A percentile compares a stretch with the other conserved stretches of the same genome.
Conservation (phyloP, 2,113 vertebrate genomes). For the Xiphophorus hellerii region DNA sequence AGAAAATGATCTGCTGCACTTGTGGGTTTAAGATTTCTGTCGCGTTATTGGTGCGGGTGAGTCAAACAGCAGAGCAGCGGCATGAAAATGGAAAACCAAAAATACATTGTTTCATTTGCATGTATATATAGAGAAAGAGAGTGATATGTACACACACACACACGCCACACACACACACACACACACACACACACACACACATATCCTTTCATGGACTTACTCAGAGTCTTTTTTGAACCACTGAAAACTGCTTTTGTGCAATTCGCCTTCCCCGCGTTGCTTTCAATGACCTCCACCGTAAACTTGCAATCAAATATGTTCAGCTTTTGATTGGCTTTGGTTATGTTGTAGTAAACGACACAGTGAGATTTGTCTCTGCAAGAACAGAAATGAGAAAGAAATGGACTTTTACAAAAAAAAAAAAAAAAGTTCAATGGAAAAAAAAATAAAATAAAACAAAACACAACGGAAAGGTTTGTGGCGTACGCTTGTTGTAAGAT, state of each 20-base stretch:
- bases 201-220: constrained; percentile 38
- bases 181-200: too few species aligned
- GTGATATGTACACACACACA: too few species aligned
- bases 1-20: too few species aligned
- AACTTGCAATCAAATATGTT: accelerated
- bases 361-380: accelerated
- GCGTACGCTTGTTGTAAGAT: constrained; percentile 18
- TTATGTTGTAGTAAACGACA: background rate
- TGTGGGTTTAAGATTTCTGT: too few species aligned
- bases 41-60: too few species aligned
- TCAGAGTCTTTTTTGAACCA: constrained; percentile 24
- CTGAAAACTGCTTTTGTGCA: constrained; percentile 67
- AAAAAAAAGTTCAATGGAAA: background rate
- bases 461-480: background rate
- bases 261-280: constrained; percentile 1
- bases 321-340: accelerated
- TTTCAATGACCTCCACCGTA: constrained; percentile 51
- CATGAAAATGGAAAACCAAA: too few species aligned
- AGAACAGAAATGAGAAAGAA: background rate
- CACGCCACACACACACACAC: too few species aligned
- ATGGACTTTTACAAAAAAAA: background rate
- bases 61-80: too few species aligned
- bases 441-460: too few species aligned
- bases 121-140: too few species aligned
- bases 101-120: too few species aligned